Conservation (phyloP, 2,113 vertebrate genomes). For the Puffinus mauretanicus region DNA sequence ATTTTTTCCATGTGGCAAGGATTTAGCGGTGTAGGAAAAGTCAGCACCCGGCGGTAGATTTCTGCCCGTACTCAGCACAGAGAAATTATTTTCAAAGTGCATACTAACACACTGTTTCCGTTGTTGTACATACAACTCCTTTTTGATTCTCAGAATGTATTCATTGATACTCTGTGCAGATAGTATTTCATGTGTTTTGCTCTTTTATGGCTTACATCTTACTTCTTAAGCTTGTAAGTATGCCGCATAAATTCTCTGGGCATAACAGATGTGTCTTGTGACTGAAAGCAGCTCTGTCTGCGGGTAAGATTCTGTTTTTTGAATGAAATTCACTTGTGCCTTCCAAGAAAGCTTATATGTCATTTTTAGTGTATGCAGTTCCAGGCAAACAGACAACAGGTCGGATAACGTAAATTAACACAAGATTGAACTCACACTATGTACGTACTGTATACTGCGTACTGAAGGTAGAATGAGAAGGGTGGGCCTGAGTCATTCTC, state of each 20-base stretch:
- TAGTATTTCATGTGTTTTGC: background rate
- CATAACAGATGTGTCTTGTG: background rate
- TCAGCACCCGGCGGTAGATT: rapidly evolving
- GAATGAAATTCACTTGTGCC: background rate
- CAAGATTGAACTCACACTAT: background rate
- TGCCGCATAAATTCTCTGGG: rapidly evolving
- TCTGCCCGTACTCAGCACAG: rapidly evolving
- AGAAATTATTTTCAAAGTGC: background rate
- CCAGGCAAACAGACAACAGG: background rate
- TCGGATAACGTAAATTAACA: background rate
- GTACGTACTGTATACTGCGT: rapidly evolving
- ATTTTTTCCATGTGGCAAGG: background rate
- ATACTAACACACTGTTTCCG: rapidly evolving
- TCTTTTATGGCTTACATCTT: background rate
- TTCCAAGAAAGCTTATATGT: background rate
- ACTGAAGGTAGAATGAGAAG: background rate
- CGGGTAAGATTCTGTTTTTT: background rate
- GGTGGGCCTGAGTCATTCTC: background rate
- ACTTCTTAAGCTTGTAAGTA: background rate
- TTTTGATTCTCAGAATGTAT: background rate
- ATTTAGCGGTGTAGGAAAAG: background rate
- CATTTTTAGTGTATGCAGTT: background rate
- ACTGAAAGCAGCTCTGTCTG: background rate
- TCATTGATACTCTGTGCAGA: rapidly evolving
- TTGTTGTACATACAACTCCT: background rate